A percentile compares a stretch with the other conserved stretches of the same genome.
Evolutionary conservation across 1,140 invertebrate species (phyloP).

Genomic region (Trichonephila clavipes): DNA sequence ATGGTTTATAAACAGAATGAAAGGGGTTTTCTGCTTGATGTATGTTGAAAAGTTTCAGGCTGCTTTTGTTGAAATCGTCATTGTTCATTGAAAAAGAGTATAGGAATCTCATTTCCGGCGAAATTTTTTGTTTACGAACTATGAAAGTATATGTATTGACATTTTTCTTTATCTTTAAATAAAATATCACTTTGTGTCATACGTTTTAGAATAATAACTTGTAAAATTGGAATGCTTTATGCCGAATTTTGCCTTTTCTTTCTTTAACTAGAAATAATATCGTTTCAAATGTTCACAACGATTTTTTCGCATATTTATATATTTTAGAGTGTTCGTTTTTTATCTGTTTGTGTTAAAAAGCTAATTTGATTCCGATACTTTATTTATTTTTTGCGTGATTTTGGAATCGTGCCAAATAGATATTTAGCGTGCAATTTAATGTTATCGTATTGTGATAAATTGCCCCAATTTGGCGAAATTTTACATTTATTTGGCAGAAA

Average conservation of each 20-base stretch:
- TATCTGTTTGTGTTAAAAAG: too few species aligned
- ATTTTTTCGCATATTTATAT: too few species aligned
- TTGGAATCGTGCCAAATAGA: too few species aligned
- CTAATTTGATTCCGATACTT: too few species aligned
- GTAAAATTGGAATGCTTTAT: not conserved
- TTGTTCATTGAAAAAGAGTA: constrained; percentile 7
- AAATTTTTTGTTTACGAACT: not conserved
- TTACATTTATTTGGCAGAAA: too few species aligned
- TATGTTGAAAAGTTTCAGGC: constrained; percentile 3
- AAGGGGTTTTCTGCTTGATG: not conserved
- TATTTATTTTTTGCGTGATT: too few species aligned
- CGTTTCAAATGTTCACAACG: too few species aligned
- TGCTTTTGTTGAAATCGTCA: not conserved
- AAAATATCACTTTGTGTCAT: not conserved
- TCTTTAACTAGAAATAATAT: not conserved
- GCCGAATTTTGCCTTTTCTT: not conserved
- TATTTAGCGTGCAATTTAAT: too few species aligned
- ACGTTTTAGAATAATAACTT: not conserved
- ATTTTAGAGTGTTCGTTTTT: too few species aligned
- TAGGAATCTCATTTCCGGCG: not conserved
- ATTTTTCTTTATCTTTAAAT: not conserved
- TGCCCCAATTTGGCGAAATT: too few species aligned
- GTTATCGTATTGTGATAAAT: too few species aligned
- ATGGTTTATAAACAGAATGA: constrained; percentile 15
- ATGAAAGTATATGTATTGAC: not conserved